phyloP scores from a whole-genome alignment of 92 coral and sea anemone genomes.

The Ricordea florida region DNA sequence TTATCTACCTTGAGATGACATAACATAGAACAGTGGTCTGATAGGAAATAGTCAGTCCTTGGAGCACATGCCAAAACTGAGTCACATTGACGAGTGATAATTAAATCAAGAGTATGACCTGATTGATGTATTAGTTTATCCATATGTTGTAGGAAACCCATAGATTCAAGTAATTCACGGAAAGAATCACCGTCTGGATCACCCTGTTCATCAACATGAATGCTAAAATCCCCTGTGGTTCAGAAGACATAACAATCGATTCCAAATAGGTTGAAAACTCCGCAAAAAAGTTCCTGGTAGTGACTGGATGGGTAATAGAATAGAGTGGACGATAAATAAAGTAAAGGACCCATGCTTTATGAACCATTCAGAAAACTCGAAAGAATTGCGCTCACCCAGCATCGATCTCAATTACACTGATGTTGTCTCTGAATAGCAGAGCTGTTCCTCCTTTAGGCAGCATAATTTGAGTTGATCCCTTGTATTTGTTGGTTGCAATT shows the following conservation, averaged over 20 bases:
- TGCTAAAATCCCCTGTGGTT: too few relatives aligned
- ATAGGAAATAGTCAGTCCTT: neutral
- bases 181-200: neutral
- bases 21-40: neutral
- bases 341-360: neutral
- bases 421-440: slow-evolving; percentile 35
- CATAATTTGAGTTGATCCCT: slow-evolving; percentile 29
- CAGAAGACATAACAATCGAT: neutral
- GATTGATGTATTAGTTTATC: neutral
- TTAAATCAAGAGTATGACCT: neutral
- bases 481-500: neutral
- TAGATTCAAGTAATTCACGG: neutral
- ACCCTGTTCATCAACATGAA: neutral
- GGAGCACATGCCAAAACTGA: neutral
- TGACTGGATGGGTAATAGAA: neutral
- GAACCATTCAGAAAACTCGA: slow-evolving; percentile 65
- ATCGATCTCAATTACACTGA: slow-evolving; percentile 12
- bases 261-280: neutral
- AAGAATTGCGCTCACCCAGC: slow-evolving; percentile 36
- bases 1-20: neutral
- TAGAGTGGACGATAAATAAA: too few relatives aligned
- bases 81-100: neutral
- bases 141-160: neutral
- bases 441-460: slow-evolving; percentile 46
- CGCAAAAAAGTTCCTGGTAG: neutral